Conservation (phyloP, 1,140 invertebrate genomes). For the Ptiloglossa arizonensis region DNA sequence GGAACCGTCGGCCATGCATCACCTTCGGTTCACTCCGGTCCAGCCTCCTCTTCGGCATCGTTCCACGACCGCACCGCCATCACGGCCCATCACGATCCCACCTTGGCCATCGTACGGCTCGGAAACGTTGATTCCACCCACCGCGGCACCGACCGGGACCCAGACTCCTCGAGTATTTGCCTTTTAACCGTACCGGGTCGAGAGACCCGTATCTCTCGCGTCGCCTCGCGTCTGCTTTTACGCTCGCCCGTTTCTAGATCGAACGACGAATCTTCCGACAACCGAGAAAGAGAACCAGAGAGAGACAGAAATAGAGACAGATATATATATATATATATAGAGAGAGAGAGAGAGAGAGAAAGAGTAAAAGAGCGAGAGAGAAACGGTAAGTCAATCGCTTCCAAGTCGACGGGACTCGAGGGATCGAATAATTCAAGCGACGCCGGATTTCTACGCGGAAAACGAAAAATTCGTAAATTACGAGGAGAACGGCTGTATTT, state of each 20-base stretch:
- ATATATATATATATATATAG: no score
- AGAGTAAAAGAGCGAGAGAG: no score
- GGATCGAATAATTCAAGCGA: neutral
- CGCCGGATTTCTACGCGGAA: neutral
- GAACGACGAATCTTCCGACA: neutral
- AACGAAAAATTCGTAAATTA: neutral
- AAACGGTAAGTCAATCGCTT: neutral
- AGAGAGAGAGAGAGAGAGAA: neutral
- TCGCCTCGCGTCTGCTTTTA: neutral
- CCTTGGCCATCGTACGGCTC: conserved; percentile 67
- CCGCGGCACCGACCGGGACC: conserved; percentile 46
- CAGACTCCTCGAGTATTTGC: conserved; percentile 49
- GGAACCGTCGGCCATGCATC: conserved; percentile 81
- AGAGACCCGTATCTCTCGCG: no score
- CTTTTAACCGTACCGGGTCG: conserved; percentile 36
- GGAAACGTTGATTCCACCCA: conserved; percentile 74
- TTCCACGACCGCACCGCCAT: conserved; percentile 73
- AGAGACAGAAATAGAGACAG: neutral
- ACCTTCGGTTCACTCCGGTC: conserved; percentile 78
- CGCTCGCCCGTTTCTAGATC: neutral
- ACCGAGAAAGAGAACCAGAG: no score
- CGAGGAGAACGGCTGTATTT: neutral
- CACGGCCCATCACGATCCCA: conserved; percentile 76
- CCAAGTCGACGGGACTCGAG: no score
- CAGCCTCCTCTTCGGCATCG: conserved; percentile 75